Base-by-base conservation (phyloP, 2,113 vertebrate species). In the Zosterops pallidus region DNA sequence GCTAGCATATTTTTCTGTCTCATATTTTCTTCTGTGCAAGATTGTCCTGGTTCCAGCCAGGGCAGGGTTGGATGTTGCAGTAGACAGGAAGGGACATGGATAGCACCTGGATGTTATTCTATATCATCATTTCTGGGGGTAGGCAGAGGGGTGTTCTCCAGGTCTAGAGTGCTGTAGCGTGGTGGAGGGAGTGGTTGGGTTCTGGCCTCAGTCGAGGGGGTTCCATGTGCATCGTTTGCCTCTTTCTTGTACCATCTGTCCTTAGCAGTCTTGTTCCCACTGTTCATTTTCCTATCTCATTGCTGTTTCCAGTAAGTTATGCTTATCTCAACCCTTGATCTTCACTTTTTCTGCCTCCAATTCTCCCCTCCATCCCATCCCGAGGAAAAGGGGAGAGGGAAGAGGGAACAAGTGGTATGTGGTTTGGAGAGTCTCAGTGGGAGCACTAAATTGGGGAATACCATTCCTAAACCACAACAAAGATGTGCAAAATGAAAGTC, bases 161-260 rank as follows among this genome's bases (percentile, higher is more conserved):
- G 59, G 6, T 28, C 33, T 28, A 64, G 31, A 0, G 0, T 8
- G 2, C 11, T 29, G 26, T 4, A 18, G 25, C 0, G 0, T 33
- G 44, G 18, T 23, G 9, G 9, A 59, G 8, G 19, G 12, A 74
- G 5, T 0, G 0, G 15, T 6, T 33, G 19, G 20, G 29, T 17
- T 55, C 65, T 44, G 12, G 42, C 20, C 25, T 2, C 35, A 47
- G 14, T 12, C 0, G 0, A 15, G 26, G 15, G 5, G 10, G 8
- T 9, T 74, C 44, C 31, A 8, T 28, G 22, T 35, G 59, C 50
- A 65, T 37, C 0, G 0, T 50, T 57, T 25, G 5, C 33, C 22
- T 44, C 44, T 57, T 57, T 74, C 26, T 24, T 37, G 31, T 23
- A 26, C 37, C 12, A 9, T 64, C 37, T 65, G 21, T 25, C 35